Evolutionary conservation across 2,797 vertebrate genomes (phyloP).

Genomic region (Malacoraja senta): DNA sequence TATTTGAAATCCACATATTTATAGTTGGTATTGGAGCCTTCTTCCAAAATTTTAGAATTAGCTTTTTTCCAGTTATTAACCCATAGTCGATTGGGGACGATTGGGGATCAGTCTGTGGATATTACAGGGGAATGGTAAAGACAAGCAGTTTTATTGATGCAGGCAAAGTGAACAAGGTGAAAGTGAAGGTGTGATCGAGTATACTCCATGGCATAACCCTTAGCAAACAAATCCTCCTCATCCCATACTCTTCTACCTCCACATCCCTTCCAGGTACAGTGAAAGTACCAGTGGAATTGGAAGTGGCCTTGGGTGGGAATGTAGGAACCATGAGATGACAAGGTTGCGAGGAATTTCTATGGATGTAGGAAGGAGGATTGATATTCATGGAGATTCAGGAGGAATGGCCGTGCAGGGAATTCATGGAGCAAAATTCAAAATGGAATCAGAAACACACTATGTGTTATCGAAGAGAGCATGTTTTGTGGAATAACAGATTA

Average conservation of each 20-base stretch:
- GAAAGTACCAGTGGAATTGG: not conserved
- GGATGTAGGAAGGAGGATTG: not conserved
- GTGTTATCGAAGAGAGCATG: not conserved
- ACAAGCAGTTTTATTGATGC: not conserved
- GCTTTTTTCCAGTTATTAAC: too few species aligned
- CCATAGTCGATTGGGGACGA: too few species aligned
- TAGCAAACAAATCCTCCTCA: not conserved
- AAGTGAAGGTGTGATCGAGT: not conserved
- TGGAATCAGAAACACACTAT: not conserved
- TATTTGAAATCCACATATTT: too few species aligned
- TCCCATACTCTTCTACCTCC: not conserved
- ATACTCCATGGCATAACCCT: not conserved
- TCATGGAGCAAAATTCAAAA: not conserved
- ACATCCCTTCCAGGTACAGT: not conserved
- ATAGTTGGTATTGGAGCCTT: too few species aligned
- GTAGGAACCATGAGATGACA: not conserved
- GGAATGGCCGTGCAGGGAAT: not conserved
- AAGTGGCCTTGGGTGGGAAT: not conserved
- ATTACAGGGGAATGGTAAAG: not conserved
- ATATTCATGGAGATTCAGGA: not conserved
- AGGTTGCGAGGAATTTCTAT: not conserved
- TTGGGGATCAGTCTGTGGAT: not conserved
- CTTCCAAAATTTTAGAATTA: too few species aligned
- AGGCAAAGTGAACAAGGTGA: not conserved
- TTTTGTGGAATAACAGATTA: too few species aligned